Conservation (phyloP, 1,140 invertebrate species). For the Anastrepha obliqua region DNA sequence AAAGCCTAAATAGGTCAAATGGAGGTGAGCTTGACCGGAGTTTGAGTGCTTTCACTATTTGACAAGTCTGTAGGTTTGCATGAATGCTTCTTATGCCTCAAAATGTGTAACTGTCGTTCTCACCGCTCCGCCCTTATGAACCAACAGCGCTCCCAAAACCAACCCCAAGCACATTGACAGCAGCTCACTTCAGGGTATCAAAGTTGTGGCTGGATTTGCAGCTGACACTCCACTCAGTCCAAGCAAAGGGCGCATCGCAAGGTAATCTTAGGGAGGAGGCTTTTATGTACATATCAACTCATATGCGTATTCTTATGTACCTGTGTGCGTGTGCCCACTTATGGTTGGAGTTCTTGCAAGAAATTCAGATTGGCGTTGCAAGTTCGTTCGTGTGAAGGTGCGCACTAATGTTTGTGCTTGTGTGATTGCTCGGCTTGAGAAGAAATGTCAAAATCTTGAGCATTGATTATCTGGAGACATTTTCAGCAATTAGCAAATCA, state of each 20-base stretch:
- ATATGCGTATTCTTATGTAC: too few relatives aligned
- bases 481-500: slow-evolving; percentile 74
- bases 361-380: neutral
- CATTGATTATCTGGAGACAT: slow-evolving; percentile 74
- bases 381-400: neutral
- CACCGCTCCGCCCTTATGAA: neutral
- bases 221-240: slow-evolving; percentile 15
- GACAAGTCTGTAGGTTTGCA: neutral
- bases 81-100: neutral
- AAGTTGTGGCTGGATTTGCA: neutral
- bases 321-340: neutral
- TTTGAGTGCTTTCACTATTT: slow-evolving; percentile 21
- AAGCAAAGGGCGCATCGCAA: too few relatives aligned
- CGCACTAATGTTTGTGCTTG: neutral
- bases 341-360: neutral
- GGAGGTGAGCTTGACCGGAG: slow-evolving; percentile 7
- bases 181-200: slow-evolving; percentile 10
- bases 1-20: slow-evolving; percentile 7
- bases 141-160: neutral
- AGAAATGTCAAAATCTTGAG: slow-evolving; percentile 67
- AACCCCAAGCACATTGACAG: neutral
- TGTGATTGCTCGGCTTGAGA: neutral
- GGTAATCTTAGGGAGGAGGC: too few relatives aligned
- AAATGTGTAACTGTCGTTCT: neutral
- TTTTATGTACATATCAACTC: neutral